Evolutionary conservation across 2,888 invertebrate genomes (phyloP).

Genomic region (Nymphalis c-album): DNA sequence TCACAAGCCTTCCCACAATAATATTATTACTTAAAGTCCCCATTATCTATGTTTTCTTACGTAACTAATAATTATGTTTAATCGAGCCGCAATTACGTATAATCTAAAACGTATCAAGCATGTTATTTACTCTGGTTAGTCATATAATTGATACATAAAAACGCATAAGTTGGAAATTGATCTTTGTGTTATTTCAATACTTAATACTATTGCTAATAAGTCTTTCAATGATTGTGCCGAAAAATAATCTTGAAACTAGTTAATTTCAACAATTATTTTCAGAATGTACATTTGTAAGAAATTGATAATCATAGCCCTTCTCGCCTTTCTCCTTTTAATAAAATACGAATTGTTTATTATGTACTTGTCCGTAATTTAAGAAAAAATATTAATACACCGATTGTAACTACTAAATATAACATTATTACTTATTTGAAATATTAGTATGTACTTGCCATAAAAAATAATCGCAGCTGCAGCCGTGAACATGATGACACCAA

Average conservation of each 20-base stretch:
- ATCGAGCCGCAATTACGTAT: conserved; percentile 17
- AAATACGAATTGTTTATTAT: too few relatives aligned
- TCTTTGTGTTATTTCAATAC: too few relatives aligned
- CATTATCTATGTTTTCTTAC: conserved; percentile 10
- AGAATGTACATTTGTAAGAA: too few relatives aligned
- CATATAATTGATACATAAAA: conserved; percentile 17
- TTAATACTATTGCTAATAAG: too few relatives aligned
- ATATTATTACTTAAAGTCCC: not conserved
- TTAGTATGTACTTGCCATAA: conserved; percentile 58
- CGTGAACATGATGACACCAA: conserved; percentile 83
- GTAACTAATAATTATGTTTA: conserved; percentile 11
- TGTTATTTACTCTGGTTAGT: conserved; percentile 14
- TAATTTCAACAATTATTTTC: too few relatives aligned
- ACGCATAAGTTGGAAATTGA: not conserved
- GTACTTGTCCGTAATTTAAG: too few relatives aligned
- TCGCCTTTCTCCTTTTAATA: too few relatives aligned
- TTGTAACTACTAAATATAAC: too few relatives aligned
- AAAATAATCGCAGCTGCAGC: conserved; percentile 85
- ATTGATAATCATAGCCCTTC: not conserved
- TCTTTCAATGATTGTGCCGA: too few relatives aligned
- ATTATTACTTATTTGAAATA: not conserved
- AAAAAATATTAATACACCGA: not conserved
- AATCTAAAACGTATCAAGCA: conserved; percentile 9
- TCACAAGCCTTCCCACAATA: not conserved
- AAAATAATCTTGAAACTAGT: too few relatives aligned